These are phyloP conservation scores for Pilophorus perplexus DNA, from an alignment of 2,888 invertebrate genomes.

Conservation along the genomic window DNA sequence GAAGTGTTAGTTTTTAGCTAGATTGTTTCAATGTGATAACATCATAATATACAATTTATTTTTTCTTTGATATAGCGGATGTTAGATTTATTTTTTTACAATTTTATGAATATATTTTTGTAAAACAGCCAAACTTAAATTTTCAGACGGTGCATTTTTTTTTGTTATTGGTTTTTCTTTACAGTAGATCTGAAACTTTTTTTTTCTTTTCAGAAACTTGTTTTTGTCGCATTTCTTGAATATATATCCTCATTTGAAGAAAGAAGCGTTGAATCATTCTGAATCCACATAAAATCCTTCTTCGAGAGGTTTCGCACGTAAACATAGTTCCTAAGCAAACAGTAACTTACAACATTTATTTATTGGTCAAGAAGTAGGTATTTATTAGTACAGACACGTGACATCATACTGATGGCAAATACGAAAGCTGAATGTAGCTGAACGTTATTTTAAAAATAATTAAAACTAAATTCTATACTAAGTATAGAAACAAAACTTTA, in stretches of 20 bases:
- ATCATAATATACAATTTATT: conserved; percentile 32
- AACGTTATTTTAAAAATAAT: no score
- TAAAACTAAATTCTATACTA: no score
- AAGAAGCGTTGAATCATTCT: neutral
- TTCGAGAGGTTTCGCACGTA: no score
- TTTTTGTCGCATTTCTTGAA: conserved; percentile 16
- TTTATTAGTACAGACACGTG: no score
- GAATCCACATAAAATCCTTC: neutral
- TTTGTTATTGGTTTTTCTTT: conserved; percentile 12
- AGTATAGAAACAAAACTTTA: no score
- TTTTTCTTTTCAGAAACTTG: conserved; percentile 12
- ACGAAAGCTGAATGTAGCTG: no score
- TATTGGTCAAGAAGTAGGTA: no score
- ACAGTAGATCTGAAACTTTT: conserved; percentile 27
- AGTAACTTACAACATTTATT: no score
- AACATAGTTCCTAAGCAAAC: no score
- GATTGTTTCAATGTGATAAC: conserved; percentile 40
- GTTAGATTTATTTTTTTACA: conserved; percentile 40
- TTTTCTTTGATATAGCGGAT: conserved; percentile 39
- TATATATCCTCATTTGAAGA: conserved; percentile 17
- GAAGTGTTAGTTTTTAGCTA: conserved; percentile 37
- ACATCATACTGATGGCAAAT: no score
- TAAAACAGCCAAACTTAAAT: conserved; percentile 30
- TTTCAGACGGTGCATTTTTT: conserved; percentile 32
- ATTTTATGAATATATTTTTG: conserved; percentile 35